phyloP scores from a whole-genome alignment of 2,797 vertebrate genomes.

The Tokudaia muenninki region DNA sequence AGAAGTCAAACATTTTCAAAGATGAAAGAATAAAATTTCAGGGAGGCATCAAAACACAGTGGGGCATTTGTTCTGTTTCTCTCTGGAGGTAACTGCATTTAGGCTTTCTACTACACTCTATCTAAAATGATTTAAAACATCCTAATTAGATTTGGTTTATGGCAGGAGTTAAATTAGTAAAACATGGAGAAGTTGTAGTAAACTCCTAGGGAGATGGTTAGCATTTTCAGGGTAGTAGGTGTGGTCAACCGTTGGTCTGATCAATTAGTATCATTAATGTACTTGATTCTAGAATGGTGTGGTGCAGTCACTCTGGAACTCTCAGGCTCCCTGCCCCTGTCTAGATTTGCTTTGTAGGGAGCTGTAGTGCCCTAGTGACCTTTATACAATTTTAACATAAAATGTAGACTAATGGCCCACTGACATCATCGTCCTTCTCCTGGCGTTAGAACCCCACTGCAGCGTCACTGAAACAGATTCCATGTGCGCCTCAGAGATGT shows the following conservation, averaged over 20 bases:
- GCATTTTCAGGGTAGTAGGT: not conserved
- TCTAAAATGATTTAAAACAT: not conserved
- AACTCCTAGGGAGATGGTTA: not conserved
- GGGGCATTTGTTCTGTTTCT: constrained; percentile 49
- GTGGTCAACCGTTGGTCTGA: constrained; percentile 7
- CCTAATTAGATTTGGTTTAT: constrained; percentile 57
- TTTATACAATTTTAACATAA: constrained; percentile 42
- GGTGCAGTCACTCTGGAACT: not conserved
- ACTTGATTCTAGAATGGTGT: not conserved
- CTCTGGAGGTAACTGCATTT: constrained; percentile 37
- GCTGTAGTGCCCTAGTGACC: not conserved
- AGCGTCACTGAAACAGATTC: not conserved
- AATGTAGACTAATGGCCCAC: not conserved
- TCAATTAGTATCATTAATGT: not conserved
- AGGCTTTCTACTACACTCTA: constrained; percentile 18
- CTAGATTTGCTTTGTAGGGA: not conserved
- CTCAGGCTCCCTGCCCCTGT: not conserved
- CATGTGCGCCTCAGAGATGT: not conserved
- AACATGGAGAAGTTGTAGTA: constrained; percentile 19
- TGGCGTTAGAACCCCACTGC: not conserved
- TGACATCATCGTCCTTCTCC: not conserved
- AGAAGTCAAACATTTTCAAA: constrained; percentile 47
- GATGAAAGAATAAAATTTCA: constrained; percentile 61
- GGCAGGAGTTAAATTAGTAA: constrained; percentile 36
- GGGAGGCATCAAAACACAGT: not conserved